These are phyloP conservation scores for Nerophis ophidion DNA, from an alignment of 2,113 vertebrate genomes.

Conservation along the genomic window DNA sequence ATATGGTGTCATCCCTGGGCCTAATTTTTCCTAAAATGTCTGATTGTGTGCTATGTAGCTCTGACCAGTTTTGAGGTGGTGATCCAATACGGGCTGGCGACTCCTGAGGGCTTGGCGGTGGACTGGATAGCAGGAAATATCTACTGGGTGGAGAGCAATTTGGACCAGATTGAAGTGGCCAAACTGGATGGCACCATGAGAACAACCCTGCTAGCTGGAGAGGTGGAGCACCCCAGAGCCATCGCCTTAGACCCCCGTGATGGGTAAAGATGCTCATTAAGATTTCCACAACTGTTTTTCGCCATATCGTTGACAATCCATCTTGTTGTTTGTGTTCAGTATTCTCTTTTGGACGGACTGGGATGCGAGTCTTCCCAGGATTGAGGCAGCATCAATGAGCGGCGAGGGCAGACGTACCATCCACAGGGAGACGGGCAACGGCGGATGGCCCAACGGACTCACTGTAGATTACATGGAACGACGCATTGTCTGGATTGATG, in stretches of 20 bases:
- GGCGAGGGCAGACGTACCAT: conserved; percentile 87
- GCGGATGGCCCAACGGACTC: conserved; percentile 95
- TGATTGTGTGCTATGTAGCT: conserved; percentile 34
- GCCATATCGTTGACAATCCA: background rate
- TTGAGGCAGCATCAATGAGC: conserved; percentile 96
- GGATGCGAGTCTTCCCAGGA: conserved; percentile 92
- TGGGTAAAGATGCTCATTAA: conserved; percentile 69
- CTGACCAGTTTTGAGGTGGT: conserved; percentile 93
- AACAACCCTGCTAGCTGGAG: conserved; percentile 89
- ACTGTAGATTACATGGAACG: conserved; percentile 94
- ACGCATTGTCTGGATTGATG: conserved; percentile 93
- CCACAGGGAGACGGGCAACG: conserved; percentile 89
- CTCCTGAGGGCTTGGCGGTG: conserved; percentile 90
- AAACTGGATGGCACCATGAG: conserved; percentile 91
- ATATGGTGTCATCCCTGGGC: too few relatives aligned
- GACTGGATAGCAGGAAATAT: conserved; percentile 99
- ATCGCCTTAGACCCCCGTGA: conserved; percentile 93
- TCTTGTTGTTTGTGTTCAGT: conserved; percentile 44
- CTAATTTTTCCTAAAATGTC: too few relatives aligned
- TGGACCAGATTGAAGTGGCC: conserved; percentile 98
- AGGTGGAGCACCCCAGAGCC: conserved; percentile 92
- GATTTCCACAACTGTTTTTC: background rate
- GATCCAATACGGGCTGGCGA: conserved; percentile 93
- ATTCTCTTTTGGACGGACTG: conserved; percentile 98
- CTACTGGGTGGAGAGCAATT: conserved; percentile 98